phyloP scores from a whole-genome alignment of 2,113 vertebrate genomes.

The Campylomormyrus numenius region DNA sequence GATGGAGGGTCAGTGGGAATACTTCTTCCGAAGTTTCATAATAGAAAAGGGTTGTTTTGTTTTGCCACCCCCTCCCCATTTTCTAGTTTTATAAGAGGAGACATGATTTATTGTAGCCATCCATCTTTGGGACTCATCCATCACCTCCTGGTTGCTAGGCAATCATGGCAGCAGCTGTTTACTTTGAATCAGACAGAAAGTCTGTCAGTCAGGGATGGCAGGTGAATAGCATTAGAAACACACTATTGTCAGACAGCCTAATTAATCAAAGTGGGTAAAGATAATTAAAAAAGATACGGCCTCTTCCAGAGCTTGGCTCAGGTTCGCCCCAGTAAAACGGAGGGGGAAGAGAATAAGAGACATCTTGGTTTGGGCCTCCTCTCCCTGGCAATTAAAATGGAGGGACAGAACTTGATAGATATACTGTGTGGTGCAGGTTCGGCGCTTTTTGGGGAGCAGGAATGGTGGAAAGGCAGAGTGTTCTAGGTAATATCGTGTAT shows the following conservation, averaged over 20 bases:
- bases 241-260: conserved; percentile 97
- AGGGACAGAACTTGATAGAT: neutral
- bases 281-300: conserved; percentile 99
- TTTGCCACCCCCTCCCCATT: conserved; percentile 59
- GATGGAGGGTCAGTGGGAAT: conserved; percentile 46
- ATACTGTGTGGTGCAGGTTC: neutral
- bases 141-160: conserved; percentile 98
- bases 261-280: conserved; percentile 99
- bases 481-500: neutral
- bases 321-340: conserved; percentile 60
- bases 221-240: conserved; percentile 99
- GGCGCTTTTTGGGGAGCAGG: neutral
- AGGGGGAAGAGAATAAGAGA: neutral
- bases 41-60: conserved; percentile 71
- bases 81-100: conserved; percentile 79
- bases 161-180: conserved; percentile 96
- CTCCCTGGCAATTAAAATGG: neutral
- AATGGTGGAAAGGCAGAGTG: neutral
- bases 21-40: conserved; percentile 19
- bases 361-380: neutral
- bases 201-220: conserved; percentile 99
- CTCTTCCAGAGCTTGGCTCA: conserved; percentile 93
- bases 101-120: conserved; percentile 99
- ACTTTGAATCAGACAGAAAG: conserved; percentile 87
- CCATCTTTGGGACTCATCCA: conserved; percentile 95